Conservation (phyloP, 2,888 invertebrate genomes). For the Malachius bipustulatus region DNA sequence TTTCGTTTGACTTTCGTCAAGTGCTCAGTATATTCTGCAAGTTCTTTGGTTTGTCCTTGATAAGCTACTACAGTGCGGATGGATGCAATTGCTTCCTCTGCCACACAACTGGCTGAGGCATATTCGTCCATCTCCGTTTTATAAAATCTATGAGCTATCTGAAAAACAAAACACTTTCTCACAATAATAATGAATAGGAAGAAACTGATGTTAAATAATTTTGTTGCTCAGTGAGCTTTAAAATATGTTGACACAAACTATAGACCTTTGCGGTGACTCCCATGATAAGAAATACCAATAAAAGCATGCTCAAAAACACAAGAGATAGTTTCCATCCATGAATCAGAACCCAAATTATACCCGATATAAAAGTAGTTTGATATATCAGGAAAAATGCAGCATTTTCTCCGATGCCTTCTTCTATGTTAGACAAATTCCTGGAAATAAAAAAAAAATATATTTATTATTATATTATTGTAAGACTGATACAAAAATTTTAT, state of each 20-base stretch:
- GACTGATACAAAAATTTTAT: no score
- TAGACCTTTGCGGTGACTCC: slow-evolving; percentile 15
- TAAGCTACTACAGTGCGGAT: slow-evolving; percentile 69
- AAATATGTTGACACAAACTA: no score
- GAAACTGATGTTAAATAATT: no score
- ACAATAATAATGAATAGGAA: no score
- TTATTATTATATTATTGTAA: no score
- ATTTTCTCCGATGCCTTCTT: slow-evolving; percentile 78
- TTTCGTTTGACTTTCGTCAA: slow-evolving; percentile 49
- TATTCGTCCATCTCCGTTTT: slow-evolving; percentile 59
- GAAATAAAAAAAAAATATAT: no score
- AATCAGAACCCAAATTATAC: slow-evolving; percentile 56
- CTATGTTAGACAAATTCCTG: slow-evolving; percentile 62
- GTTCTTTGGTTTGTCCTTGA: slow-evolving; percentile 60
- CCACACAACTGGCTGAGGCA: slow-evolving; percentile 62
- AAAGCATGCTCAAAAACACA: slow-evolving; percentile 47
- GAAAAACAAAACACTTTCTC: slow-evolving; percentile 14
- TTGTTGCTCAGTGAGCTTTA: no score
- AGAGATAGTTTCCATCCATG: slow-evolving; percentile 75
- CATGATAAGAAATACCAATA: slow-evolving; percentile 16
- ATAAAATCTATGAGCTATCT: slow-evolving; percentile 51
- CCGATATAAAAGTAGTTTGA: slow-evolving; percentile 53
- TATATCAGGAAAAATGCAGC: slow-evolving; percentile 60
- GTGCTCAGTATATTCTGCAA: slow-evolving; percentile 50
- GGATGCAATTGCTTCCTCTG: slow-evolving; percentile 66